These are phyloP conservation scores for Gephyroberyx darwinii DNA, from an alignment of 2,797 vertebrate species.

Conservation along the genomic window DNA sequence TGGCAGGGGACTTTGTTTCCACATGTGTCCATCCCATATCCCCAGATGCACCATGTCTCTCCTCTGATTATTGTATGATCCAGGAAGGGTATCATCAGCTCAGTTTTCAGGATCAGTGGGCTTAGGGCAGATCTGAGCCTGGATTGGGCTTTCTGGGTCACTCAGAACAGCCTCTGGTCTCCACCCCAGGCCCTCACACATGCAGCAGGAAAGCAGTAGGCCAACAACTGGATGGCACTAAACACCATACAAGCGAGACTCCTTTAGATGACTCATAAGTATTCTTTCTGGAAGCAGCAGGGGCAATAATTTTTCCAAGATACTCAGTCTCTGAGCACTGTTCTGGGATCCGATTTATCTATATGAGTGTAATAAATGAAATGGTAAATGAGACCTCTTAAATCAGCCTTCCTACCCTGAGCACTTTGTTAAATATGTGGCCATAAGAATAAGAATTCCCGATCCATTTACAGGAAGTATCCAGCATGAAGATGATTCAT, in stretches of 20 bases:
- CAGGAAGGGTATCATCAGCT: constrained; percentile 66
- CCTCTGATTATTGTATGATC: constrained; percentile 73
- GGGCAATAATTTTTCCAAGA: background rate
- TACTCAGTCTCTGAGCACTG: background rate
- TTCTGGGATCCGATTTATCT: background rate
- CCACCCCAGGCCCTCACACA: constrained; percentile 6
- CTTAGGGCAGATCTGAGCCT: constrained; percentile 62
- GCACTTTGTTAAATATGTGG: background rate
- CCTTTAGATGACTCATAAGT: constrained; percentile 17
- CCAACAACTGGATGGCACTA: constrained; percentile 4
- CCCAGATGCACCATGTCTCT: constrained; percentile 51
- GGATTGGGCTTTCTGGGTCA: constrained; percentile 69
- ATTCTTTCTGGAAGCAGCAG: constrained; percentile 4
- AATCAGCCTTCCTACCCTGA: background rate
- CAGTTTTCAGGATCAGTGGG: constrained; percentile 71
- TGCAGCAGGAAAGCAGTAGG: constrained; percentile 6
- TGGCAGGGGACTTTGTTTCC: constrained; percentile 34
- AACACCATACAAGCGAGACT: constrained; percentile 14
- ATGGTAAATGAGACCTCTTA: constrained; percentile 3
- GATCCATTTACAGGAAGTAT: constrained; percentile 13
- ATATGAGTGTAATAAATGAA: constrained; percentile 4
- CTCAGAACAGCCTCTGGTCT: constrained; percentile 37
- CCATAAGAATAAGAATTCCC: background rate
- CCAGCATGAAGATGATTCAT: background rate
- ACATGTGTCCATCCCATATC: constrained; percentile 53